Evolutionary conservation across 1,140 invertebrate genomes (phyloP), one percentile per base, ranked within the genome.

Genomic region (Bombus polaris): DNA sequence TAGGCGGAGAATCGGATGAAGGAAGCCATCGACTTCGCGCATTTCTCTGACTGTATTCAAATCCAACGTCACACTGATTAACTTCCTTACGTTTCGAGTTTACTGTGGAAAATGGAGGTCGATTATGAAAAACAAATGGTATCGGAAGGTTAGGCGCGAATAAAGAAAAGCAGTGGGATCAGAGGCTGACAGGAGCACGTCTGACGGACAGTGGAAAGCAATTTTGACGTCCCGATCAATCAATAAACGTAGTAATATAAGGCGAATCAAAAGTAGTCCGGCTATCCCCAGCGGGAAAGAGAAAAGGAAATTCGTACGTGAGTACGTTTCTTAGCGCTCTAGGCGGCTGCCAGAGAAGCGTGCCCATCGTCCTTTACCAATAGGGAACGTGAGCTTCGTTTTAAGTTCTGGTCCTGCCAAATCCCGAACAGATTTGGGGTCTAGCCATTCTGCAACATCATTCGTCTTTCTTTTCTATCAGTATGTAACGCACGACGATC

Each of bases 321-420:
- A 92, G 86, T 77, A 79, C 83, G 74, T 90, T 53, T 85, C 80
- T 75, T 71, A 70, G 66, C 83, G 74, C 57, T 84, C 71, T 53
- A 79, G 76, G 57, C 74, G 75, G 35, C 59, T 70, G 57, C 57
- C 75, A 76, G 76, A 73, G 65, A 82, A 90, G 85, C 81, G 70
- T 85, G 89, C 87, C 91, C 87, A 87, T 87, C 91, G 91, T 93
- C 91, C 90, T 88, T 91, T 87, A 76, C 87, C 92, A 88, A 93
- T 91, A 91, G 88, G 82, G 85, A 93, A 93, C 93, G 93, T 93
- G 92, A 93, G 93, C 90, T 89, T 91, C 93, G 89, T 93, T 93
- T 92, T 89, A 93, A 93, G 88, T 90, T 91, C 75, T 83, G 85
- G 83, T 89, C 90, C 92, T 93, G 90, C 92, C 92, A 92, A 93